These are phyloP conservation scores for Aeoliscus strigatus DNA, from an alignment of 2,797 vertebrate species.

Conservation along the genomic window DNA sequence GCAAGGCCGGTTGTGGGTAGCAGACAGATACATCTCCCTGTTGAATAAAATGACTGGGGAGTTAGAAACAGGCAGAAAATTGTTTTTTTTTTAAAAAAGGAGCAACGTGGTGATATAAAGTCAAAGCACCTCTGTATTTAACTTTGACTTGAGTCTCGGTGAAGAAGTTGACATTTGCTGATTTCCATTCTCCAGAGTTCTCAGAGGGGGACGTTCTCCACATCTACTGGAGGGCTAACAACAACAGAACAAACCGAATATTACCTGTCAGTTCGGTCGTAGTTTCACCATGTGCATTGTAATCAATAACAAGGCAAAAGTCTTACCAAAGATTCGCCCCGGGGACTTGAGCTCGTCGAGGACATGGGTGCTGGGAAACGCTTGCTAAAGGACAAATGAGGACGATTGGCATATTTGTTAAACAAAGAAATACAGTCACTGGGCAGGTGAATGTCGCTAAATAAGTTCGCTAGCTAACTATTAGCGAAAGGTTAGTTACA, in stretches of 20 bases:
- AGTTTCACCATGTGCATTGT: neutral
- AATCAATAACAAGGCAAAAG: neutral
- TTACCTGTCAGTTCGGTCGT: neutral
- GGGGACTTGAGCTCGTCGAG: constrained; percentile 31
- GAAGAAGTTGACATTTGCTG: constrained; percentile 24
- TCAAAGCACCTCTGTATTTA: constrained; percentile 33
- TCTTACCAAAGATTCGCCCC: constrained; percentile 51
- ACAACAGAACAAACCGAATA: constrained; percentile 6
- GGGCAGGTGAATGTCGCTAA: too few species aligned
- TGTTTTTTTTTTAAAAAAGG: neutral
- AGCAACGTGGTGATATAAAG: neutral
- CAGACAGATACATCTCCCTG: constrained; percentile 33
- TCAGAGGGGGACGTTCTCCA: constrained; percentile 60
- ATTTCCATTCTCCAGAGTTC: constrained; percentile 66
- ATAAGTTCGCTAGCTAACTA: too few species aligned
- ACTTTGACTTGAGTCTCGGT: constrained; percentile 33
- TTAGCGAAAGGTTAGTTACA: neutral
- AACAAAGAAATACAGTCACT: neutral
- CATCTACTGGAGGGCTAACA: constrained; percentile 38
- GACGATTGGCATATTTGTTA: neutral
- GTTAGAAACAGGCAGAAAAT: constrained; percentile 2
- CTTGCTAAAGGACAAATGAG: constrained; percentile 8
- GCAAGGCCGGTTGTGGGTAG: constrained; percentile 8
- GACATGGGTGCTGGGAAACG: constrained; percentile 32
- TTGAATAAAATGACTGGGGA: constrained; percentile 6